These are phyloP conservation scores for Centruroides sculpturatus DNA, from an alignment of 1,140 invertebrate genomes.

Conservation along the genomic window DNA sequence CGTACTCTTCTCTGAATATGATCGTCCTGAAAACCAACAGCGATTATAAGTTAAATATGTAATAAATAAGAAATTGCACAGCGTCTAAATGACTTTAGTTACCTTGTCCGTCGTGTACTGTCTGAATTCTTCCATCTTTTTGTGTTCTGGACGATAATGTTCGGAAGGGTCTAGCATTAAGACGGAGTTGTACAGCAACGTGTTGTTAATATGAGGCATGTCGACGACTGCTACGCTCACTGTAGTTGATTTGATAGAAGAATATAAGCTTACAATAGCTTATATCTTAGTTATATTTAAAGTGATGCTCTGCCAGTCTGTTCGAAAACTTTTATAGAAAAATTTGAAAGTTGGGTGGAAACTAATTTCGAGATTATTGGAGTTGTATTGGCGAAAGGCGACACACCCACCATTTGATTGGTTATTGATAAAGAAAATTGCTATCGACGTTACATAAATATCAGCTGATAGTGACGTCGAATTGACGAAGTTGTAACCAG, in stretches of 20 bases:
- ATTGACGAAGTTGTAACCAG: too few relatives aligned
- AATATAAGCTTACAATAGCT: too few relatives aligned
- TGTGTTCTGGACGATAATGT: constrained; percentile 48
- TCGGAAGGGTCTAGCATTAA: constrained; percentile 46
- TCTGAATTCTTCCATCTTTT: constrained; percentile 45
- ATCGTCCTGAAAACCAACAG: constrained; percentile 33
- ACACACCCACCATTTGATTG: background rate
- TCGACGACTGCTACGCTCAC: background rate
- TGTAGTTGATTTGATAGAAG: background rate
- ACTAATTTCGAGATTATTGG: background rate
- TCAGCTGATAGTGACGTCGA: too few relatives aligned
- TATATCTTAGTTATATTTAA: background rate
- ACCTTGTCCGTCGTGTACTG: constrained; percentile 51
- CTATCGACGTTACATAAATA: too few relatives aligned
- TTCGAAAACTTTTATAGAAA: background rate
- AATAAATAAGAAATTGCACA: background rate
- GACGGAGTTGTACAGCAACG: background rate
- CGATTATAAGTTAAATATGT: background rate
- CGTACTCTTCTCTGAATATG: constrained; percentile 61
- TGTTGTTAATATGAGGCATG: too few relatives aligned
- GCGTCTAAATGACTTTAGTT: background rate
- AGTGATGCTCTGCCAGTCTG: background rate
- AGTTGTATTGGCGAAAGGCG: background rate
- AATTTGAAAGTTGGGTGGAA: background rate
- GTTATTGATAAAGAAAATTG: too few relatives aligned